Evolutionary conservation across 2,888 invertebrate species (phyloP), one percentile per base, ranked within the genome.

Genomic region (Malthinus flaveolus): DNA sequence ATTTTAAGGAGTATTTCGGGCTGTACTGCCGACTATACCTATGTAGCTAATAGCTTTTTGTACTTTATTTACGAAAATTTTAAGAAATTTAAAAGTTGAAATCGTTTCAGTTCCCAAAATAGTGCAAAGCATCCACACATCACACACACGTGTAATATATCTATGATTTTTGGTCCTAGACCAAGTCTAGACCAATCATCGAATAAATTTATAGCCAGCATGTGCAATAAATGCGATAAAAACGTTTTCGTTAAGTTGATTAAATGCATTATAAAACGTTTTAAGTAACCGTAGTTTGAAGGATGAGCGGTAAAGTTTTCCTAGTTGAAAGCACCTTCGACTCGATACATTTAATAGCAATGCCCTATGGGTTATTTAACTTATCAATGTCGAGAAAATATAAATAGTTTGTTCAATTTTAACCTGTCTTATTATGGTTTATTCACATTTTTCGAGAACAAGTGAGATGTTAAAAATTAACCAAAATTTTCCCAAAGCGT

Each of bases 171-270:
- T 23, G 23, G 5, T 23, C 23, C 23, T 23, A 23, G 23, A 23
- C 23, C 23, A 23, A 23, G 39, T 42, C 39, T 13, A 9, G 39
- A 42, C 39, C 39, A 42, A 42, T 42, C 39, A 23, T 42, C 15
- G 15, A 46, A 52, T 36, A 37, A 45, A 52, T 52, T 52, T 52
- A 52, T 10, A 31, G 32, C 45, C 13, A 9, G 9, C 52, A 52
- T 52, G 36, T 52, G 35, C n/a, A 15, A 23, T 23, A 23, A 23
- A 13, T 8, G 23, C 46, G 45, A 46, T 52, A 46, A 44, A 51
- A 51, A 42, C 42, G 44, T 32, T 42, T 51, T 51, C n/a, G 12
- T n/a, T 10, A 12, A 33, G 46, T 46, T 13, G 46, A 47, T 47
- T 32, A 33, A 13, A 47, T 32, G 50, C 42, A 50, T 50, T 39